Conservation (phyloP, 2,113 vertebrate genomes). For the Speoplatyrhinus poulsoni region DNA sequence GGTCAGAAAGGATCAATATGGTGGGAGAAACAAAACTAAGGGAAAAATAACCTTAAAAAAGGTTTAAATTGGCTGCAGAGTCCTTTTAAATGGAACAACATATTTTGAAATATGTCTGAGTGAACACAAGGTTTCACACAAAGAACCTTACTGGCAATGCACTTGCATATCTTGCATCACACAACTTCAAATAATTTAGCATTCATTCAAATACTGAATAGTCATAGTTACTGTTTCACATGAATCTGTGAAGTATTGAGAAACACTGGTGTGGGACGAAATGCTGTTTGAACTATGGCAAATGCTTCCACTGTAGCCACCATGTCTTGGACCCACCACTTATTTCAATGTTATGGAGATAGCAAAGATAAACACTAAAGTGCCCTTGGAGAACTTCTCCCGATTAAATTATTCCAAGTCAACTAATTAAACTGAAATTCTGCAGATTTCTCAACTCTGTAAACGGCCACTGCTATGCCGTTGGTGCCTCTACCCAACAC, state of each 20-base stretch:
- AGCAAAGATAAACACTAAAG: conserved; percentile 15
- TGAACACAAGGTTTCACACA: conserved; percentile 8
- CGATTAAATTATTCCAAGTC: conserved; percentile 3
- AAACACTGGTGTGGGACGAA: conserved; percentile 26
- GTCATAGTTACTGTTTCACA: conserved; percentile 4
- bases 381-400: conserved; percentile 8
- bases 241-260: conserved; percentile 12
- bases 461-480: conserved; percentile 11
- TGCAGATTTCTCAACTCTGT: not conserved
- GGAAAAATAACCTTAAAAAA: too few relatives aligned
- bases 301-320: conserved; percentile 26
- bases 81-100: conserved; percentile 26
- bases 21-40: too few relatives aligned
- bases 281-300: conserved; percentile 10
- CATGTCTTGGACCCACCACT: conserved; percentile 29
- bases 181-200: conserved; percentile 9
- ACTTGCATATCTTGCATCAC: conserved; percentile 23
- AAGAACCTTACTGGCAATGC: conserved; percentile 15
- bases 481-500: not conserved
- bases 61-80: too few relatives aligned
- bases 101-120: conserved; percentile 33
- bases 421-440: not conserved
- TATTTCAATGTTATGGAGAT: conserved; percentile 19
- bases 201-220: conserved; percentile 42
- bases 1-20: too few relatives aligned